Conservation (phyloP, 2,113 vertebrate genomes). For the Micronycteris hirsuta region DNA sequence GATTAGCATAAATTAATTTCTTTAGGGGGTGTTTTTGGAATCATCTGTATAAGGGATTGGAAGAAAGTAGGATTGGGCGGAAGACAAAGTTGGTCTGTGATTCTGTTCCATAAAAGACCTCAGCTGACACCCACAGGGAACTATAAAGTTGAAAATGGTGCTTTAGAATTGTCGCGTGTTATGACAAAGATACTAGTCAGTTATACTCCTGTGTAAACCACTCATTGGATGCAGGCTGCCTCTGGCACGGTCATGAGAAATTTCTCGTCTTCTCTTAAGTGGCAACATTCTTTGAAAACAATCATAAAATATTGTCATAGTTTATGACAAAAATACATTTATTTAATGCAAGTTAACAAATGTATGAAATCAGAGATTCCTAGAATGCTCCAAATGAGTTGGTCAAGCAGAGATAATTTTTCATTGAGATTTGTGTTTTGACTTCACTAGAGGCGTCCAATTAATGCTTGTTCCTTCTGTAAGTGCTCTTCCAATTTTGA, state of each 20-base stretch:
- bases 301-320: not conserved
- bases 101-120: not conserved
- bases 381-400: not conserved
- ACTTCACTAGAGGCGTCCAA: not conserved
- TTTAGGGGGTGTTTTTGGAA: not conserved
- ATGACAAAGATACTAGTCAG: not conserved
- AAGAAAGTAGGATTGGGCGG: not conserved
- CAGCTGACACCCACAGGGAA: not conserved
- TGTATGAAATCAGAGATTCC: not conserved
- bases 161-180: not conserved
- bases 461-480: not conserved
- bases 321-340: not conserved
- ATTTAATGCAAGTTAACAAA: not conserved
- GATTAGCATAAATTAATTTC: not conserved
- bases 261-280: not conserved
- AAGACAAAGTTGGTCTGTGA: not conserved
- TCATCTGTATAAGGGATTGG: not conserved
- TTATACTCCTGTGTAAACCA: not conserved
- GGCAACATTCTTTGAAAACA: not conserved
- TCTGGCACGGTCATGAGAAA: not conserved
- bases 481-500: not conserved
- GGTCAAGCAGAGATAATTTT: not conserved
- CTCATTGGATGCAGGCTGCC: not conserved
- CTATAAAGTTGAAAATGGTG: not conserved
- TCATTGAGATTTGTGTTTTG: constrained; percentile 1